Evolutionary conservation across 2,113 vertebrate genomes (phyloP), one percentile per base, ranked within the genome.

Genomic region (Neofelis nebulosa): DNA sequence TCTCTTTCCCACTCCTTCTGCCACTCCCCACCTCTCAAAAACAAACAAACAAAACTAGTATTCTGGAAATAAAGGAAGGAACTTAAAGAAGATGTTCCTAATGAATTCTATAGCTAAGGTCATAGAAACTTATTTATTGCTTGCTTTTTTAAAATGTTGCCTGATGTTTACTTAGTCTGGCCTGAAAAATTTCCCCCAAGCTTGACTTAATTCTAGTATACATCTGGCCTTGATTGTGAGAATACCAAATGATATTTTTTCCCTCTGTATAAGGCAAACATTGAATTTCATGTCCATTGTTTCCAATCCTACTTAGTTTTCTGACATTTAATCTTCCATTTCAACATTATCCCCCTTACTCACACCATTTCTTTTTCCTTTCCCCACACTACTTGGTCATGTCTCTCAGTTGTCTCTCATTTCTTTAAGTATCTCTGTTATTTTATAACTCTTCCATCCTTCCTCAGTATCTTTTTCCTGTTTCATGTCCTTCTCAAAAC

Each of bases 211-310:
- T 91, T 79, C 11, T 88, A 93, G 38, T 14, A 45, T 36, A 41
- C 31, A 65, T 76, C 61, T 89, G 52, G 74, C 57, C 23, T 76
- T 90, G 52, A n/a, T 23, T 68, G 21, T 76, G 65, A 57, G 52
- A 68, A 88, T 71, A 38, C 13, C n/a, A 81, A 82, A 83, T 94
- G 50, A 63, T 23, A 73, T 76, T 71, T 94, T 68, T 79, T 13
- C 61, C 29, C 4, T 86, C 31, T 41, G 8, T 86, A 50, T 12
- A 82, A 66, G n/a, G 48, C 21, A 89, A 36, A 90, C 27, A 50
- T 94, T 90, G 95, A 93, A 96, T 92, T 69, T 91, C 50, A 91
- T 55, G 16, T 27, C 16, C 91, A 25, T 13, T 82, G 50, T 89
- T 96, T 82, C 38, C 27, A 89, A 63, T 92, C 19, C 31, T 90